phyloP scores from a whole-genome alignment of 2,888 invertebrate species.

The Agrilus cyanescens region DNA sequence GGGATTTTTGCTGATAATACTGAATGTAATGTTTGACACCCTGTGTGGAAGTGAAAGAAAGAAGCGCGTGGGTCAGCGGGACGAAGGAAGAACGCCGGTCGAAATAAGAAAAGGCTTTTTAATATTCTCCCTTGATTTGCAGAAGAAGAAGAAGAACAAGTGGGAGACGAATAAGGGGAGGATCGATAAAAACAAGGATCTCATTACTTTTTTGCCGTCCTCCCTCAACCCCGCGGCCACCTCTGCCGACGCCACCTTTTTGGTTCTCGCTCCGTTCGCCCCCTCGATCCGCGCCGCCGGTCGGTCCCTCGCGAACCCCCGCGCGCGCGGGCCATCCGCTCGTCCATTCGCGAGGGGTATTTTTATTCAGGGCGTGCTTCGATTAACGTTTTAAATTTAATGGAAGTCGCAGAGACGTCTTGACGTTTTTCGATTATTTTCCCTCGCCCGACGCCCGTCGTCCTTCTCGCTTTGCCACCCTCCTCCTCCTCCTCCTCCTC shows the following conservation, averaged over 20 bases:
- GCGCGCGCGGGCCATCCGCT: not conserved
- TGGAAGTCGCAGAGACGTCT: conserved; percentile 14
- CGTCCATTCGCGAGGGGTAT: conserved; percentile 7
- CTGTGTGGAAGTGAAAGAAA: too few relatives aligned
- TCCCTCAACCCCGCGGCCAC: not conserved
- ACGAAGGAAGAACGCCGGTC: conserved; percentile 8
- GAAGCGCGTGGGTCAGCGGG: too few relatives aligned
- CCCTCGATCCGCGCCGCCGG: not conserved
- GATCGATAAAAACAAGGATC: conserved; percentile 32
- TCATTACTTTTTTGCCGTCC: conserved; percentile 28
- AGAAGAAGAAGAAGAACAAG: conserved; percentile 1
- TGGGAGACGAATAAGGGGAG: conserved; percentile 15
- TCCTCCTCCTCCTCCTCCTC: conserved; percentile 22
- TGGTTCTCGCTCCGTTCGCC: too few relatives aligned
- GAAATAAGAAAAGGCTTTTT: conserved; percentile 30
- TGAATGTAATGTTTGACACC: too few relatives aligned
- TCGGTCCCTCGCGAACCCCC: conserved; percentile 1
- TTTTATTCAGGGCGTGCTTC: conserved; percentile 24
- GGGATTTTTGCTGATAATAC: too few relatives aligned
- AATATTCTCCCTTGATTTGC: conserved; percentile 30
- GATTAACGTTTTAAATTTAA: conserved; percentile 29
- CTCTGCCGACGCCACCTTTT: not conserved
- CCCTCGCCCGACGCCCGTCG: conserved; percentile 9
- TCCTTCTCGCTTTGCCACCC: conserved; percentile 17
- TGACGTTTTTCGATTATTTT: conserved; percentile 24